phyloP scores from a whole-genome alignment of 2,888 invertebrate species.

The Ephialtes manifestator region DNA sequence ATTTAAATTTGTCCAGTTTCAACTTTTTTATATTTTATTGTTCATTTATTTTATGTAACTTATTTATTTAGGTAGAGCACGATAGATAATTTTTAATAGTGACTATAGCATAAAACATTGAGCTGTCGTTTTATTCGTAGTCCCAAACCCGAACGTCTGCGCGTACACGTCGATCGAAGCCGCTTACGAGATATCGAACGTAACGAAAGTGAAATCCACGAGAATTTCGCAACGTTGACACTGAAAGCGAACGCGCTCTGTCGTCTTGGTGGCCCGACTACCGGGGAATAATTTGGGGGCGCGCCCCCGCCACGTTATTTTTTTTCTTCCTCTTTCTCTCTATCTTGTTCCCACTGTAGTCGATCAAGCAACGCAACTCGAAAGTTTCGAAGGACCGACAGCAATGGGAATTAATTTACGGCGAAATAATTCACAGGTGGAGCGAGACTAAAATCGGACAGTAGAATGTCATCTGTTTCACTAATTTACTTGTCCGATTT shows the following conservation, averaged over 20 bases:
- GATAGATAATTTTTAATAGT: not conserved
- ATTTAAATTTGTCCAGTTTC: not conserved
- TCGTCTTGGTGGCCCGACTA: conserved; percentile 54
- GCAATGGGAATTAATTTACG: conserved; percentile 25
- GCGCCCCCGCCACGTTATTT: conserved; percentile 65
- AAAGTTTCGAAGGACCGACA: conserved; percentile 49
- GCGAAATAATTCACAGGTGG: not conserved
- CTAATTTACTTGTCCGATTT: not conserved
- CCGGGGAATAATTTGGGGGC: conserved; percentile 63
- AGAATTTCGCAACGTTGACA: conserved; percentile 77
- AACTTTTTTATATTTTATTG: not conserved
- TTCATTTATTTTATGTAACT: not conserved
- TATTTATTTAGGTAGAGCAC: not conserved
- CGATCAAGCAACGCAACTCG: conserved; percentile 43
- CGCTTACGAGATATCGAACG: conserved; percentile 71
- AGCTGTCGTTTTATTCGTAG: not conserved
- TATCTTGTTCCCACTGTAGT: conserved; percentile 3
- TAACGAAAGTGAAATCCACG: conserved; percentile 79
- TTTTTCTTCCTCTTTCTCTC: not conserved
- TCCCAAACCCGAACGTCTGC: conserved; percentile 47
- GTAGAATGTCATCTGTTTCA: conserved; percentile 12
- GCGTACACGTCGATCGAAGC: conserved; percentile 40
- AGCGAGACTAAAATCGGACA: conserved; percentile 18
- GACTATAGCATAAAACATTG: not conserved
- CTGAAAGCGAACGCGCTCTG: conserved; percentile 70